Evolutionary conservation across 1,140 invertebrate species (phyloP).

Genomic region (Panagrolaimus sp.): DNA sequence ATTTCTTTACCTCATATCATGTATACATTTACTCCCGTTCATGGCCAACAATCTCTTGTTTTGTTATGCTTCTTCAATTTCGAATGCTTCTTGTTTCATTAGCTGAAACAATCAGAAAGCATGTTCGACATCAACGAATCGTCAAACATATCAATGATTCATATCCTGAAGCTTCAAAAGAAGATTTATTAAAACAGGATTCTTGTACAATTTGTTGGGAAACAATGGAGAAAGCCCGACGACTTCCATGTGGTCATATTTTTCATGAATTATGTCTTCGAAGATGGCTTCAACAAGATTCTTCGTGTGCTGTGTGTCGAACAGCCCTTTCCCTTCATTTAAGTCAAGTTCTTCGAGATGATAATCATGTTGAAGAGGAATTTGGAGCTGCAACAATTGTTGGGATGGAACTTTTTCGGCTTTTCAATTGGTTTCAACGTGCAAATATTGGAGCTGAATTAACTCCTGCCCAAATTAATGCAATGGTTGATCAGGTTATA

Average conservation of each 20-base stretch:
- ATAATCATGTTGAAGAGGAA: conserved; percentile 17
- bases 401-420: neutral
- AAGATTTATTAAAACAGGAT: conserved; percentile 41
- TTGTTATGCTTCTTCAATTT: neutral
- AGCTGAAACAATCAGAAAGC: conserved; percentile 29
- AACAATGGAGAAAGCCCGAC: conserved; percentile 28
- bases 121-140: conserved; percentile 42
- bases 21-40: conserved; percentile 32
- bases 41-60: neutral
- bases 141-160: conserved; percentile 26
- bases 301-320: conserved; percentile 46
- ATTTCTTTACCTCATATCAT: conserved; percentile 37
- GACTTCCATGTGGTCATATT: conserved; percentile 43
- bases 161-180: conserved; percentile 37
- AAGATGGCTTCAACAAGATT: conserved; percentile 46
- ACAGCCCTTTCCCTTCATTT: conserved; percentile 38
- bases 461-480: neutral
- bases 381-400: conserved; percentile 1
- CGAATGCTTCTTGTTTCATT: neutral
- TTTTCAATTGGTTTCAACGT: neutral
- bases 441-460: neutral
- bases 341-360: conserved; percentile 28
- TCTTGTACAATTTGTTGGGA: conserved; percentile 45
- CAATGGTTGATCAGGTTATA: neutral
- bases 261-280: conserved; percentile 43